Evolutionary conservation across 1,140 invertebrate genomes (phyloP).

Genomic region (Proales similis): DNA sequence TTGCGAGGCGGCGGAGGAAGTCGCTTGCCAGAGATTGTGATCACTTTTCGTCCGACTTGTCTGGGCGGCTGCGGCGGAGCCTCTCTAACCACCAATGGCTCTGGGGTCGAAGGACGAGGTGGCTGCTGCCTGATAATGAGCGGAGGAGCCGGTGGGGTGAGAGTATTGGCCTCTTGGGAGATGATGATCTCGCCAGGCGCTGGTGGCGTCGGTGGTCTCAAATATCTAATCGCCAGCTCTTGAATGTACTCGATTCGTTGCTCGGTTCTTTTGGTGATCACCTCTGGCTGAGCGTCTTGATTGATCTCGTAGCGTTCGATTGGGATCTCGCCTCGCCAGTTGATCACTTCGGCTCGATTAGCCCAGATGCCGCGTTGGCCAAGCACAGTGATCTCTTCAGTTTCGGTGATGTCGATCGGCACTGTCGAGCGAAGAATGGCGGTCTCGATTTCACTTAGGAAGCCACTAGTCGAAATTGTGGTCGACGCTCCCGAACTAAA

Average conservation of each 20-base stretch:
- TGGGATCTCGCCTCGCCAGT: constrained; percentile 15
- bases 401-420: constrained; percentile 6
- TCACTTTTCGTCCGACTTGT: neutral
- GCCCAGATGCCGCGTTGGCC: constrained; percentile 28
- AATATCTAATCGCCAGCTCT: constrained; percentile 35
- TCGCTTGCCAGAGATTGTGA: constrained; percentile 5
- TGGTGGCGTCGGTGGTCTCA: constrained; percentile 35
- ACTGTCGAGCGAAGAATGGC: constrained; percentile 11
- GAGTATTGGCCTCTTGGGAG: neutral
- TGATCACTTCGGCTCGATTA: constrained; percentile 21
- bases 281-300: constrained; percentile 26
- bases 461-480: no score
- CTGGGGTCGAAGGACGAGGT: constrained; percentile 17
- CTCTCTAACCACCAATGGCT: constrained; percentile 36
- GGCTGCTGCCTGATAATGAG: constrained; percentile 38
- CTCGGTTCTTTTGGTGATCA: constrained; percentile 1
- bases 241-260: constrained; percentile 31
- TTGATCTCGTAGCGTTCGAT: constrained; percentile 24
- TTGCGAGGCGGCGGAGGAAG: constrained; percentile 35
- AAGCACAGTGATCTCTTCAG: constrained; percentile 25
- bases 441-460: constrained; percentile 17
- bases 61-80: constrained; percentile 19
- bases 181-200: constrained; percentile 35
- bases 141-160: constrained; percentile 30
- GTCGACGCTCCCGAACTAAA: no score